phyloP scores from a whole-genome alignment of 2,113 vertebrate species.

The Neomonachus schauinslandi region DNA sequence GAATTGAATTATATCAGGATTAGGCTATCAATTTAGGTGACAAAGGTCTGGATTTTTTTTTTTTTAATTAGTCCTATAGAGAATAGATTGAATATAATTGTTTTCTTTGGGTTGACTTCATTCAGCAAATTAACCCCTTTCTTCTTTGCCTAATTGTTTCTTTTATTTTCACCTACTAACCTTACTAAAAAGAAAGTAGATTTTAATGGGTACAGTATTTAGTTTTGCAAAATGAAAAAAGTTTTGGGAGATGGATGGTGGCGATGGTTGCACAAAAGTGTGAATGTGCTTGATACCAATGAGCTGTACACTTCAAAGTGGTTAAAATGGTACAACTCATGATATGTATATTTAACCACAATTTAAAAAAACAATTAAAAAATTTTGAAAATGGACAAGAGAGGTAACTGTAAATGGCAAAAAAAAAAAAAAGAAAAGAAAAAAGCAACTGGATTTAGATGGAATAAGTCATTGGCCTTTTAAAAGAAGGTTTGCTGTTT shows the following conservation, averaged over 20 bases:
- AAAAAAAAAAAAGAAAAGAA: neutral
- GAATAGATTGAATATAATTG: neutral
- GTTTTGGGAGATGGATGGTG: neutral
- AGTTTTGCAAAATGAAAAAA: neutral
- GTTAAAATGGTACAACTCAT: neutral
- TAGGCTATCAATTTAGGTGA: neutral
- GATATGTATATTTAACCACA: neutral
- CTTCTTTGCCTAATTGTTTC: neutral
- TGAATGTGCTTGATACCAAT: neutral
- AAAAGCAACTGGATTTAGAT: neutral
- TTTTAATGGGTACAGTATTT: neutral
- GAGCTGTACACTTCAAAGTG: neutral
- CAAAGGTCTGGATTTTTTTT: neutral
- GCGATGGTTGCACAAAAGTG: accelerated
- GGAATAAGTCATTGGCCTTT: conserved; percentile 12
- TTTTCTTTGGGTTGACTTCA: conserved; percentile 9
- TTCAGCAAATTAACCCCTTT: neutral
- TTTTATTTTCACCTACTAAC: neutral
- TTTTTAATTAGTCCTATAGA: neutral
- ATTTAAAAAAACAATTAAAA: neutral
- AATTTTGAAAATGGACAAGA: neutral
- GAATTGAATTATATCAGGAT: neutral
- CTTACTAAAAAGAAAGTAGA: neutral
- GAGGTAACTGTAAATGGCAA: neutral
- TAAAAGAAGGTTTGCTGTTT: neutral